phyloP scores from a whole-genome alignment of 1,140 invertebrate species.

The Pseudomyrmex concolor region DNA sequence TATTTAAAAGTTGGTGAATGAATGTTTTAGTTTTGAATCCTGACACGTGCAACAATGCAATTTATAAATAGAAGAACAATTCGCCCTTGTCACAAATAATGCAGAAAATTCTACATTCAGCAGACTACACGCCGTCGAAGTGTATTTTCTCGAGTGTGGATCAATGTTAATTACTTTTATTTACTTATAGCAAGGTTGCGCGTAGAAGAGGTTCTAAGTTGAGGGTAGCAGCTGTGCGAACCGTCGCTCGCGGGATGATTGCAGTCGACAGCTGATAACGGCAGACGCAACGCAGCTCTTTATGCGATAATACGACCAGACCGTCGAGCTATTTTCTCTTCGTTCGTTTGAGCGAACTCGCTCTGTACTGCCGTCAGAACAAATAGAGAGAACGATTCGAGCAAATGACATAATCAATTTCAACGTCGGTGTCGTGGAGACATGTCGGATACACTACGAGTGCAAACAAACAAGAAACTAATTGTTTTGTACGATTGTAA shows the following conservation, averaged over 20 bases:
- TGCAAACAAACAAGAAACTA: constrained; percentile 13
- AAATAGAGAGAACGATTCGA: constrained; percentile 21
- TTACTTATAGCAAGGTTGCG: constrained; percentile 61
- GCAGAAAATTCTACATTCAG: not conserved
- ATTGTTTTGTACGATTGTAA: constrained; percentile 11
- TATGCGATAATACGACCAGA: constrained; percentile 33
- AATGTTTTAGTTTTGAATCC: too few species aligned
- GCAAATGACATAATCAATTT: constrained; percentile 54
- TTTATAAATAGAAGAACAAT: too few species aligned
- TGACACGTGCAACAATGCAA: not conserved
- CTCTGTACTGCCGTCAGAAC: constrained; percentile 21
- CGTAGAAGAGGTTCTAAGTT: constrained; percentile 20
- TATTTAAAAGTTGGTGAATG: too few species aligned
- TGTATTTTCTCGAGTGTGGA: constrained; percentile 22
- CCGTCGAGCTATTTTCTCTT: constrained; percentile 47
- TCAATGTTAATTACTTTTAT: constrained; percentile 75
- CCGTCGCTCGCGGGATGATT: constrained; percentile 51
- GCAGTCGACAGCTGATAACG: constrained; percentile 47
- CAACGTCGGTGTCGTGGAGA: constrained; percentile 7
- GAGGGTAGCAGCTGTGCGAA: constrained; percentile 68
- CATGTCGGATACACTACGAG: not conserved
- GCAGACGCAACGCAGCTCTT: constrained; percentile 42
- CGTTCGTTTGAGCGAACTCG: constrained; percentile 23
- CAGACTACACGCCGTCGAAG: not conserved
- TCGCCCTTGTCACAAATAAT: not conserved